Evolutionary conservation across 2,113 vertebrate species (phyloP).

Genomic region (Chaenocephalus aceratus): DNA sequence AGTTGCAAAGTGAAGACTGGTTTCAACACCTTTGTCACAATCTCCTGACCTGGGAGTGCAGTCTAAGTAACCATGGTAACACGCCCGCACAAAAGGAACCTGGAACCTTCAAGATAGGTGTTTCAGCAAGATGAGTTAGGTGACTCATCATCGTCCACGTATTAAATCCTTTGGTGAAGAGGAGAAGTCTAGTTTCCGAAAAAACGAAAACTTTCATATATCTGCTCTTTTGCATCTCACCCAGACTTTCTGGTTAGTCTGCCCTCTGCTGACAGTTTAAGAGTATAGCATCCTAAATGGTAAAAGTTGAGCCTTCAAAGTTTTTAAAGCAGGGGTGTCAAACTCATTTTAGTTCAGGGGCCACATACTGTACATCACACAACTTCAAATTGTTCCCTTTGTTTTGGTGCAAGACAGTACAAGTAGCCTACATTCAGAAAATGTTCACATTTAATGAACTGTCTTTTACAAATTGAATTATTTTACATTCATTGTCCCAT

Average conservation of each 20-base stretch:
- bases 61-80: constrained; percentile 28
- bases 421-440: too few species aligned
- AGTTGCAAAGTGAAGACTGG: not conserved
- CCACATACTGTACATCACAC: too few species aligned
- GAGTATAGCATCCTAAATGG: constrained; percentile 27
- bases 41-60: not conserved
- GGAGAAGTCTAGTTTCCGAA: not conserved
- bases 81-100: constrained; percentile 10
- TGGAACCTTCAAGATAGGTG: constrained; percentile 5
- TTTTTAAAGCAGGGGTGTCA: too few species aligned
- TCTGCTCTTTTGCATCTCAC: not conserved
- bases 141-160: not conserved
- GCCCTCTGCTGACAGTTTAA: constrained; percentile 65
- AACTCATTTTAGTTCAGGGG: too few species aligned
- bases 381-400: too few species aligned
- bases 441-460: too few species aligned
- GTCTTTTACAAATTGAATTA: too few species aligned
- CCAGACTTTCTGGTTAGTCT: constrained; percentile 19
- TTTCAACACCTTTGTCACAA: not conserved
- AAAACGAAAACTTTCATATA: too few species aligned
- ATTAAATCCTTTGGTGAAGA: not conserved
- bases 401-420: too few species aligned
- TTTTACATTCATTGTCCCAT: too few species aligned
- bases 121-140: constrained; percentile 6
- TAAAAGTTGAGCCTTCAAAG: not conserved